These are phyloP conservation scores for Seriola quinqueradiata DNA, from an alignment of 2,113 vertebrate species.

Conservation along the genomic window DNA sequence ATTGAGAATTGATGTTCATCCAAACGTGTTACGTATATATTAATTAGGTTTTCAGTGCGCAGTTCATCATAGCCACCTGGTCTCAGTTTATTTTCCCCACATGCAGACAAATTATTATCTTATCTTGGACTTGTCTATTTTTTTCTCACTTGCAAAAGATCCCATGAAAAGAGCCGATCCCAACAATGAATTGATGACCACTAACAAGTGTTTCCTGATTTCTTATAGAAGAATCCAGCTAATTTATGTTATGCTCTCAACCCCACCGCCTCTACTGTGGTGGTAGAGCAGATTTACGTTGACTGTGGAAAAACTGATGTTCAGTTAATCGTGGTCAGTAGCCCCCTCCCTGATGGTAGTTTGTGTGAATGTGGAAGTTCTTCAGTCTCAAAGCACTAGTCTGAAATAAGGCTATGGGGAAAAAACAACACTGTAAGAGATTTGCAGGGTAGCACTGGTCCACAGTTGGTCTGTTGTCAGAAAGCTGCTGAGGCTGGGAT, in stretches of 20 bases:
- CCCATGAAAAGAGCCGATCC: background rate
- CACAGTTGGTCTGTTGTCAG: background rate
- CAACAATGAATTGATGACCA: background rate
- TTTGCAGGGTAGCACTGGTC: background rate
- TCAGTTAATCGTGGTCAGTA: no score
- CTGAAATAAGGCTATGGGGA: background rate
- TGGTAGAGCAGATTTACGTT: no score
- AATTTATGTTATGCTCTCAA: background rate
- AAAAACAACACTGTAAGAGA: background rate
- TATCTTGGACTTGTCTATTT: no score
- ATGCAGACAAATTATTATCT: background rate
- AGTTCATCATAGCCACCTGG: background rate
- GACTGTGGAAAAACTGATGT: no score
- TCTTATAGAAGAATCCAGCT: background rate
- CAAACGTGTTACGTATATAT: background rate
- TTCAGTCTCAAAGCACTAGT: background rate
- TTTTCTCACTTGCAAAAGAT: background rate
- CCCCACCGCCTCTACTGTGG: no score
- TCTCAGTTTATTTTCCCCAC: background rate
- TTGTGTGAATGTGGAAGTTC: background rate
- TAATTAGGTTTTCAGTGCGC: background rate
- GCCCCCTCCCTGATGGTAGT: background rate
- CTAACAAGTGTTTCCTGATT: background rate
- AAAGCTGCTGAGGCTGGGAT: background rate
- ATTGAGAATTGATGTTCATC: background rate